phyloP scores from a whole-genome alignment of 2,113 vertebrate species.

The Bufo gargarizans region DNA sequence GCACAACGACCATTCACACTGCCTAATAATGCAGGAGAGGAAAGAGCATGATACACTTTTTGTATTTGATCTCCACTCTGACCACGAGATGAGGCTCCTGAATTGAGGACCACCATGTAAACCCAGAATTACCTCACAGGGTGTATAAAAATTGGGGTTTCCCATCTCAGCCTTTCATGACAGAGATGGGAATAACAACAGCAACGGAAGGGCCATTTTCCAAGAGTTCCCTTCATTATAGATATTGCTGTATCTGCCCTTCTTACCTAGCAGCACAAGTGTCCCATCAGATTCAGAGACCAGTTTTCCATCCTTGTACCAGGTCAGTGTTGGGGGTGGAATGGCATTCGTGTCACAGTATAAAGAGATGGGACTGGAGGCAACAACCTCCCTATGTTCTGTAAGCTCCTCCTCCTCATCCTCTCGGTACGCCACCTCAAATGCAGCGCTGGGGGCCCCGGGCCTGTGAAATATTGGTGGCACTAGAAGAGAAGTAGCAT shows the following conservation, averaged over 20 bases:
- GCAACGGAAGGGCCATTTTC: not conserved
- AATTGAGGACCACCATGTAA: no score
- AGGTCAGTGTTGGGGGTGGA: slow-evolving; percentile 81
- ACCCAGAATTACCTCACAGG: no score
- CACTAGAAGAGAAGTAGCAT: slow-evolving; percentile 65
- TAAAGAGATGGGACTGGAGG: slow-evolving; percentile 77
- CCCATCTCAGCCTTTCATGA: no score
- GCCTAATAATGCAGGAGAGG: no score
- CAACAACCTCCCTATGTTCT: slow-evolving; percentile 77
- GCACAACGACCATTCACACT: not conserved
- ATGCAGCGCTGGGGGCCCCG: slow-evolving; percentile 68
- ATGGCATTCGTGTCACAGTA: slow-evolving; percentile 85
- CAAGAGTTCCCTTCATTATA: not conserved
- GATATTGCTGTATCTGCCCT: not conserved
- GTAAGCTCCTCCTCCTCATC: slow-evolving; percentile 74
- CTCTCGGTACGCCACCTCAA: slow-evolving; percentile 68
- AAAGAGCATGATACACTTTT: not conserved
- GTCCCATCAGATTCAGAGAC: slow-evolving; percentile 71
- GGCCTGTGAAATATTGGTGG: slow-evolving; percentile 87
- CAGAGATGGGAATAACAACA: no score
- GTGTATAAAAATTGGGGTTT: no score
- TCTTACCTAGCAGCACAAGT: slow-evolving; percentile 80
- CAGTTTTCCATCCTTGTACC: slow-evolving; percentile 86
- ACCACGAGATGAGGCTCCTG: no score
- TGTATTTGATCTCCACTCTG: no score